Base-by-base conservation (phyloP, 2,797 vertebrate genomes). In the Tarsius wallacei region DNA sequence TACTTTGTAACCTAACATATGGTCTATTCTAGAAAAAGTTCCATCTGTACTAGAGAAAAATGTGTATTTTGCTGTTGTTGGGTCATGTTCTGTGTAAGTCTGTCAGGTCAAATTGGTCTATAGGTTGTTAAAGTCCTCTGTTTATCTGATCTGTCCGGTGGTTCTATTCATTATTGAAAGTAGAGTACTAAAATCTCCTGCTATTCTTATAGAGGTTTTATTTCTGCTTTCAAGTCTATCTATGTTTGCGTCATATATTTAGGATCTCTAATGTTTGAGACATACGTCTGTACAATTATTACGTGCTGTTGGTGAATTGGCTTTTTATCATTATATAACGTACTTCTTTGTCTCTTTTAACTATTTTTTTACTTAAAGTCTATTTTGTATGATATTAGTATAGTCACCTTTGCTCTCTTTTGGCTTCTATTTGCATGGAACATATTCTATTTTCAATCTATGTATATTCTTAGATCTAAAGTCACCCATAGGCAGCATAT, bases 331-430 rank as follows among this genome's bases (percentile, higher is more conserved):
- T 42, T 74, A 74, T 42, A 59, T 51, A 74, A 61, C n/a, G 28
- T 49, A 2, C 24, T 93, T 68, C 53, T 36, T 16, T 57, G 21
- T 22, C 11, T 63, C 71, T 47, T 68, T 86, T 61, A 77, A 70
- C 13, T 59, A 19, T 78, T n/a, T 88, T 88, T 59, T 92, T 92
- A 83, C 28, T 68, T 87, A 73, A 49, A 51, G 13, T 36, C 24
- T 64, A 68, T 70, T 82, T 92, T 95, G 17, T 93, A 47, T 77
- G 28, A 55, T 92, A 15, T 36, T 78, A 77, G 49, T 11, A n/a
- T 17, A 80, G 36, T 12, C 14, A 90, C 13, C 2, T 28, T 36
- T 28, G 63, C 2, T 59, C 11, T 21, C 2, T 87, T 64, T 96
- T 55, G 15, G 21, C 42, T 86, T 74, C 1, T 10, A 33, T 74